These are phyloP conservation scores for Aramus guarauna DNA, from an alignment of 2,113 vertebrate genomes.

Conservation along the genomic window DNA sequence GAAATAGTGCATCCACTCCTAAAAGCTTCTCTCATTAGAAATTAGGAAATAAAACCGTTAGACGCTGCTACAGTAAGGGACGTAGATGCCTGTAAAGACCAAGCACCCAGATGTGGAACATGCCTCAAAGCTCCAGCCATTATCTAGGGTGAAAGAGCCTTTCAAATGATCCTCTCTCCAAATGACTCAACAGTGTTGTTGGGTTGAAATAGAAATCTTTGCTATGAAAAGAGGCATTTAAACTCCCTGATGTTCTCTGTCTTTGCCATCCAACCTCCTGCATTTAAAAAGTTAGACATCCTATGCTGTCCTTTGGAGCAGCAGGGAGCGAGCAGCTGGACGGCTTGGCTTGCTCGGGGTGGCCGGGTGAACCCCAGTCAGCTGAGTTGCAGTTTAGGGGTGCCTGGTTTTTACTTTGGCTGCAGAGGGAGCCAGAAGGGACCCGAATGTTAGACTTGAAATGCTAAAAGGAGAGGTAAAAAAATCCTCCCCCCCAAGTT, in stretches of 20 bases:
- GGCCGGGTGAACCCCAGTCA: rapidly evolving
- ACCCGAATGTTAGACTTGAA: background rate
- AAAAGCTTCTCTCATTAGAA: background rate
- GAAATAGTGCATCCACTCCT: background rate
- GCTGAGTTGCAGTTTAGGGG: too few relatives aligned
- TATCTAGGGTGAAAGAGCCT: background rate
- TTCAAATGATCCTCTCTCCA: background rate
- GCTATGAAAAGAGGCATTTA: background rate
- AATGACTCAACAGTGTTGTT: background rate
- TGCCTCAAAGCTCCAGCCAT: background rate
- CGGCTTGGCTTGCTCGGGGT: background rate
- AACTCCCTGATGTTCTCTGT: background rate
- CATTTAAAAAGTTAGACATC: too few relatives aligned
- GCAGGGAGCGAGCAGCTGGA: background rate
- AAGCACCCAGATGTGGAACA: background rate
- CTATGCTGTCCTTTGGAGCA: rapidly evolving
- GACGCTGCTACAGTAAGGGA: too few relatives aligned
- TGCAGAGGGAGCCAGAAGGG: background rate
- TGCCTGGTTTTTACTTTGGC: background rate
- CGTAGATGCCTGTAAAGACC: background rate
- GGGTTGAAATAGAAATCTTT: background rate
- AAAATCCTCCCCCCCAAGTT: too few relatives aligned
- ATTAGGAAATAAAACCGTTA: background rate
- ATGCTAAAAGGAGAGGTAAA: background rate
- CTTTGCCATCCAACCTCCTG: too few relatives aligned